phyloP scores from a whole-genome alignment of 1,140 invertebrate genomes.

The Drosophila ohnishii region DNA sequence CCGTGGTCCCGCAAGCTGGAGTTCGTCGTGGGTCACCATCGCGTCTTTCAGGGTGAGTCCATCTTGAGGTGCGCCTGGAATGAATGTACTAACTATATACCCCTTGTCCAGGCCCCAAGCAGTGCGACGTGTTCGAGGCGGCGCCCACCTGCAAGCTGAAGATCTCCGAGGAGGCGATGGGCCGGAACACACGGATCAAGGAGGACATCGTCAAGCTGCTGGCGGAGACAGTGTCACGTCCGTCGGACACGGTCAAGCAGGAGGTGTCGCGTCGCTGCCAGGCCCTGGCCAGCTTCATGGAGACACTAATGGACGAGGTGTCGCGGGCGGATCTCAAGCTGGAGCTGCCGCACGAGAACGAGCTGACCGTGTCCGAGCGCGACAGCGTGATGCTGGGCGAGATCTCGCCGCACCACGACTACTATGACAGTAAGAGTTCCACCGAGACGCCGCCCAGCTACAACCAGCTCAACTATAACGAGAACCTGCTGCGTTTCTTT shows the following conservation, averaged over 20 bases:
- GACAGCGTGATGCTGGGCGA: conserved; percentile 93
- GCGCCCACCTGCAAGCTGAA: conserved; percentile 83
- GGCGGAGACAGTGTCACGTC: conserved; percentile 87
- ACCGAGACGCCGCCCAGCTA: conserved; percentile 92
- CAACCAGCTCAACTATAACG: conserved; percentile 93
- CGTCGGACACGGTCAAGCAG: conserved; percentile 85
- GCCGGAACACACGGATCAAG: conserved; percentile 86
- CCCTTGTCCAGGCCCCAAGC: conserved; percentile 58
- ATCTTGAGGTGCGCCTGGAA: not conserved
- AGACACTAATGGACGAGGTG: conserved; percentile 88
- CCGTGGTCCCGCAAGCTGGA: conserved; percentile 96
- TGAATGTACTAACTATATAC: not conserved
- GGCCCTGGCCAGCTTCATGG: conserved; percentile 89
- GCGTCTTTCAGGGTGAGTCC: conserved; percentile 88
- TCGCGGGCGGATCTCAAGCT: conserved; percentile 84
- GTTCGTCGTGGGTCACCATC: conserved; percentile 95
- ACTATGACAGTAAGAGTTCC: conserved; percentile 90
- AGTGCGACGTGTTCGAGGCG: conserved; percentile 87
- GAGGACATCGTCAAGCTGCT: conserved; percentile 88
- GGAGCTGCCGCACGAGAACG: conserved; percentile 85
- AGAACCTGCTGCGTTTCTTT: conserved; percentile 93
- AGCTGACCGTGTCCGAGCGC: conserved; percentile 86
- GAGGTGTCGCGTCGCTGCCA: conserved; percentile 88
- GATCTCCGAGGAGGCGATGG: conserved; percentile 85
- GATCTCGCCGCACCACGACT: conserved; percentile 92